A percentile compares a stretch with the other conserved stretches of the same genome.
Conservation (phyloP, 2,888 invertebrate genomes). For the Melieria omissa region DNA sequence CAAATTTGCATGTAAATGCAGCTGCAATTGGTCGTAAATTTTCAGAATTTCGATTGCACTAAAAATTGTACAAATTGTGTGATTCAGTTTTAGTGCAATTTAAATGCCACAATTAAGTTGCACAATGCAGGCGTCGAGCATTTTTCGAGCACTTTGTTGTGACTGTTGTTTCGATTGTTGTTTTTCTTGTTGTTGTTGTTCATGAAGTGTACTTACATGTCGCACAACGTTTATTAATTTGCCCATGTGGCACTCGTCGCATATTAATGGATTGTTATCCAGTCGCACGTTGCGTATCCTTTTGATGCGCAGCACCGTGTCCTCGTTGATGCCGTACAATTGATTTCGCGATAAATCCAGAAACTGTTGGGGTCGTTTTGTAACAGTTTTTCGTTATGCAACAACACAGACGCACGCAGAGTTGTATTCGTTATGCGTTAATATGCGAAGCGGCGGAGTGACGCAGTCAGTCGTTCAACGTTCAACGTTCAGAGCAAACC, state of each 20-base stretch:
- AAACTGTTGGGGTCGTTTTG: constrained; percentile 59
- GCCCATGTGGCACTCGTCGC: constrained; percentile 67
- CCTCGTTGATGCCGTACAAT: constrained; percentile 70
- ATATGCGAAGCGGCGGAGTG: too few relatives aligned
- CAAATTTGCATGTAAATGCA: constrained; percentile 17
- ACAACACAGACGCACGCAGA: too few relatives aligned
- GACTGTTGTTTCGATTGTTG: neutral
- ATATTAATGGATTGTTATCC: constrained; percentile 67
- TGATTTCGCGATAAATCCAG: constrained; percentile 81
- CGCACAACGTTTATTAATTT: constrained; percentile 66
- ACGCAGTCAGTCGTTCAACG: too few relatives aligned
- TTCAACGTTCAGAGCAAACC: too few relatives aligned
- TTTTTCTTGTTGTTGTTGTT: neutral
- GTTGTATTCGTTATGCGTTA: too few relatives aligned
- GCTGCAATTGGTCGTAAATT: neutral
- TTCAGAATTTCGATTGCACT: neutral
- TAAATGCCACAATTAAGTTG: neutral
- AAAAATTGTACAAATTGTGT: neutral
- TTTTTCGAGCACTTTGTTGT: neutral
- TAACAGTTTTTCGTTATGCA: neutral
- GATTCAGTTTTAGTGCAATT: neutral
- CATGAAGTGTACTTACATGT: constrained; percentile 58
- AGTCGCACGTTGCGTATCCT: constrained; percentile 65
- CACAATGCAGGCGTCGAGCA: neutral
- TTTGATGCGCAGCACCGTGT: constrained; percentile 62